Evolutionary conservation across 1,140 invertebrate genomes (phyloP).

Genomic region (Holcopasites calliopsidis): DNA sequence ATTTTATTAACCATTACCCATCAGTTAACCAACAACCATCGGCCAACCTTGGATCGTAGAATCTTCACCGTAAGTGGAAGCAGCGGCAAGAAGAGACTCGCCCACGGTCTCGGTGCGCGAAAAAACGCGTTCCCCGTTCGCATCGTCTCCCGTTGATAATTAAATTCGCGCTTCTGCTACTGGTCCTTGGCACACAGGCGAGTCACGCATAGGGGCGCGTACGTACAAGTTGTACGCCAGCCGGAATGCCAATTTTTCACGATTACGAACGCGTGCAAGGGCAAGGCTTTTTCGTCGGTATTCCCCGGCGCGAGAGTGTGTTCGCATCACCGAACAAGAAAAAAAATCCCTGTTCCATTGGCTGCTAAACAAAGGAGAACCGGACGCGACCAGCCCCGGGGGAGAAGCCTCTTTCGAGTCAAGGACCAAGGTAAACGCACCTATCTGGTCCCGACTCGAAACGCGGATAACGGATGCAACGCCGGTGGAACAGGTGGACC

Average conservation of each 20-base stretch:
- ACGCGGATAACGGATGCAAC: slow-evolving; percentile 38
- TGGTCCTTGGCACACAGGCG: slow-evolving; percentile 65
- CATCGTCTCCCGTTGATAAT: slow-evolving; percentile 47
- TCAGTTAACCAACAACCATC: background rate
- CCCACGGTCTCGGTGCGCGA: slow-evolving; percentile 10
- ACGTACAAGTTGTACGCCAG: slow-evolving; percentile 63
- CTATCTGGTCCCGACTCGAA: slow-evolving; percentile 29
- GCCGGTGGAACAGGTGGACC: slow-evolving; percentile 26
- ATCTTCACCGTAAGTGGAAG: background rate
- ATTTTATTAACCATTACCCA: background rate
- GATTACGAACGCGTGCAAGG: slow-evolving; percentile 70
- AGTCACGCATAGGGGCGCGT: slow-evolving; percentile 28
- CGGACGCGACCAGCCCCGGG: slow-evolving; percentile 35
- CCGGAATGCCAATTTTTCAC: slow-evolving; percentile 66
- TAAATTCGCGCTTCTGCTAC: slow-evolving; percentile 62
- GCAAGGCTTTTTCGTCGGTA: slow-evolving; percentile 70
- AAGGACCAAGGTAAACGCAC: slow-evolving; percentile 64
- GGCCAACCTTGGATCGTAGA: background rate
- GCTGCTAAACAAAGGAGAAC: slow-evolving; percentile 63
- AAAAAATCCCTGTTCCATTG: slow-evolving; percentile 15
- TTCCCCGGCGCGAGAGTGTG: background rate
- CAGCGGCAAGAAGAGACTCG: background rate
- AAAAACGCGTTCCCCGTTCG: background rate
- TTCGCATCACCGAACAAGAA: background rate
- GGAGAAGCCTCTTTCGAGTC: slow-evolving; percentile 39